These are phyloP conservation scores for Emydocephalus ijimae DNA, from an alignment of 2,113 vertebrate genomes.

Conservation along the genomic window DNA sequence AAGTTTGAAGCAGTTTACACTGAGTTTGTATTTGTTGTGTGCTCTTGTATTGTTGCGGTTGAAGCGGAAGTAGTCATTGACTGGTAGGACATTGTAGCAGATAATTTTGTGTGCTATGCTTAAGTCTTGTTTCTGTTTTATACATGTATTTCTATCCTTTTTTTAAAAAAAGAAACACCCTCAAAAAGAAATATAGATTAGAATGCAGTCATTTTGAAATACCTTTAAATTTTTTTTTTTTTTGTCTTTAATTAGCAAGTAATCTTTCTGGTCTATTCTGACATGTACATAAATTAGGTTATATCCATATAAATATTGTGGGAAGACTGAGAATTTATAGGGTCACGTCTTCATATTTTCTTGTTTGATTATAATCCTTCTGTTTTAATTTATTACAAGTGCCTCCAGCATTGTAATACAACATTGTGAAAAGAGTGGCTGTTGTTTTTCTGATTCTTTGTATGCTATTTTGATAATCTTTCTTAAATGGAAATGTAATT, in stretches of 20 bases:
- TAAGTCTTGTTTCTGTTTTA: background rate
- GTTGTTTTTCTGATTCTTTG: background rate
- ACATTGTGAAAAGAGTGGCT: background rate
- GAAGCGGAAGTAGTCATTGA: no score
- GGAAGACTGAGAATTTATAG: background rate
- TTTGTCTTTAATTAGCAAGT: background rate
- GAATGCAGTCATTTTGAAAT: background rate
- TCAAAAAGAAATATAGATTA: background rate
- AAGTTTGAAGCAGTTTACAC: no score
- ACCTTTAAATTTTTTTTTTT: background rate
- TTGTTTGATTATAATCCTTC: background rate
- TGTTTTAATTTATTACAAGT: background rate
- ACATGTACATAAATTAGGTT: background rate
- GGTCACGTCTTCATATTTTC: background rate
- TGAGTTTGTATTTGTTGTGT: no score
- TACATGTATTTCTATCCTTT: background rate
- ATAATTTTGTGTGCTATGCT: no score
- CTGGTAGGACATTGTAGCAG: no score
- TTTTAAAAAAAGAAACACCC: background rate
- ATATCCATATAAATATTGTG: background rate
- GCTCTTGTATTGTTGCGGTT: no score
- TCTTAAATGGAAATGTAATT: background rate
- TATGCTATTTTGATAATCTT: background rate
- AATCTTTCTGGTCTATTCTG: background rate
- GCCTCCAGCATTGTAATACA: background rate